Base-by-base conservation (phyloP, 2,888 invertebrate genomes). In the Oscheius myriophilus region DNA sequence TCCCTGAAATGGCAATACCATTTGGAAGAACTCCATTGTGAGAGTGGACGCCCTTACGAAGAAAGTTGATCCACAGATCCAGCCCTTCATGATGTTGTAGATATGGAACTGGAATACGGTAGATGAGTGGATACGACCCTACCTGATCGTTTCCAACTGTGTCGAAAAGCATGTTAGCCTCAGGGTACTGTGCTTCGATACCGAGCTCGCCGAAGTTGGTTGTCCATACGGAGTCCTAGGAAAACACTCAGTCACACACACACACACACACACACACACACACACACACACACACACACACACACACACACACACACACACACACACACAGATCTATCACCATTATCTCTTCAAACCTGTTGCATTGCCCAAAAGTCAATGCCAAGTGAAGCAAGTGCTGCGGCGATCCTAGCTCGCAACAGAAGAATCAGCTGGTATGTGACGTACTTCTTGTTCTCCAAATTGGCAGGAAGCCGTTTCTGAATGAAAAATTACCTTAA, bases 21-120 rank as follows among this genome's bases (percentile, higher is more conserved):
- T 54, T 18, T 64, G 42, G 59, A 79, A 79, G 49, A 79, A 76
- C 23, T 75, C 72, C 33, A 62, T 66, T 0, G 75, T 75, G 18
- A 72, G 65, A 1, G 69, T 63, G 43, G 63, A 73, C 26, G 71
- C 79, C 14, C 72, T 39, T 9, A 75, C 72, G 61, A 75, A 79
- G 52, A 75, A 79, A 2, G 79, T 79, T 46, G 79, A 76, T 18
- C 79, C 79, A 64, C 79, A 79, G n/a, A 79, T 79, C 79, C 79
- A 79, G 42, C 75, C 75, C 25, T 71, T 67, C 79, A 79, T 79
- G 25, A 70, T 55, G 2, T 72, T 45, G 59, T 73, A 78, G 18
- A 73, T 68, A 16, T 62, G 69, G 21, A 78, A 57, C 75, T 78
- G 67, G 6, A 67, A 64, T 43, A 26, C n/a, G 21, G 21, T 46